A percentile compares a stretch with the other conserved stretches of the same genome.
Evolutionary conservation across 2,113 vertebrate genomes (phyloP).

Genomic region (Oriolus oriolus): DNA sequence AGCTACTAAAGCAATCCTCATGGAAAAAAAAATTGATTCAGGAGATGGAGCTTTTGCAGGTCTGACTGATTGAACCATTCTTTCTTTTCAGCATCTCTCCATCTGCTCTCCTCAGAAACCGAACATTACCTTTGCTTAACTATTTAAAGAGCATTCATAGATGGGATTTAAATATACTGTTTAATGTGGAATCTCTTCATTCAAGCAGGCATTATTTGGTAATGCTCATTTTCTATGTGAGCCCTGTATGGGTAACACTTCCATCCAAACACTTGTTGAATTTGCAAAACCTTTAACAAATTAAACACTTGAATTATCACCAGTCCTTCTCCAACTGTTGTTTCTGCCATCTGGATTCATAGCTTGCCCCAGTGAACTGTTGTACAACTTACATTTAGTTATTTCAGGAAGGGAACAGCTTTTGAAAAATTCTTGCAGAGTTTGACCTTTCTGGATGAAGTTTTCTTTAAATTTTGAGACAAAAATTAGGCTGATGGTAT

Average conservation of each 20-base stretch:
- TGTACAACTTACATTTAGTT: constrained; percentile 64
- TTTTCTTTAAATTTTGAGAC: constrained; percentile 69
- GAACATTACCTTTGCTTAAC: constrained; percentile 44
- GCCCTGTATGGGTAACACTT: constrained; percentile 41
- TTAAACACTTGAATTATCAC: constrained; percentile 54
- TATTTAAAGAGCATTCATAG: constrained; percentile 55
- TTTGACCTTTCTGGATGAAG: constrained; percentile 52
- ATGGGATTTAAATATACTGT: constrained; percentile 60
- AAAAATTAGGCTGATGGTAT: constrained; percentile 4
- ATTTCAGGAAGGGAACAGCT: constrained; percentile 25
- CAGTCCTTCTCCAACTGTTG: constrained; percentile 56
- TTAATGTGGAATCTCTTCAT: constrained; percentile 41
- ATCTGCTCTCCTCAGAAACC: not conserved
- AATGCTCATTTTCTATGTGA: constrained; percentile 69
- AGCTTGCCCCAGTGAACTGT: constrained; percentile 14
- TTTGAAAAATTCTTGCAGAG: constrained; percentile 44
- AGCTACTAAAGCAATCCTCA: constrained; percentile 7
- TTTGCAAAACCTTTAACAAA: constrained; percentile 53
- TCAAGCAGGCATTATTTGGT: constrained; percentile 73
- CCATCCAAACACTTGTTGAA: constrained; percentile 57
- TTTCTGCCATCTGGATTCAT: constrained; percentile 65
- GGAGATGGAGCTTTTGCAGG: not conserved
- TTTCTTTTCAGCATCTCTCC: constrained; percentile 26
- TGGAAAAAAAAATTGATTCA: not conserved
- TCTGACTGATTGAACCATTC: not conserved